These are phyloP conservation scores for Microdon myrmicae DNA, from an alignment of 2,888 invertebrate genomes.

Conservation along the genomic window DNA sequence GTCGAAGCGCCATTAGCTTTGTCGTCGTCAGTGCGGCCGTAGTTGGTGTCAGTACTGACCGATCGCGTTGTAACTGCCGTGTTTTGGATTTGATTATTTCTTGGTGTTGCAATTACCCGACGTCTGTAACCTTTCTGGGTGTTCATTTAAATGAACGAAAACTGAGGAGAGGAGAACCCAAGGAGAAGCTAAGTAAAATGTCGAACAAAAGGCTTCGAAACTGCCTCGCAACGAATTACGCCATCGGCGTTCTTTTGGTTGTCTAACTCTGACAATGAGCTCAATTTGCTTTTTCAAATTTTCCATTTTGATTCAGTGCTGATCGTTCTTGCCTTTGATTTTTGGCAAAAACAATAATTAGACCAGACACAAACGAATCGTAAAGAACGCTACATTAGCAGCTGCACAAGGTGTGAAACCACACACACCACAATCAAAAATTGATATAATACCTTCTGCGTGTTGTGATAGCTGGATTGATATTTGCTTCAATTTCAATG, in stretches of 20 bases:
- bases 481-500: too few species aligned
- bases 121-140: slow-evolving; percentile 36
- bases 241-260: slow-evolving; percentile 30
- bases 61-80: slow-evolving; percentile 21
- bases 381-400: slow-evolving; percentile 39
- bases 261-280: slow-evolving; percentile 43
- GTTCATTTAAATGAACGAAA: slow-evolving; percentile 35
- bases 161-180: slow-evolving; percentile 10
- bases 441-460: slow-evolving; percentile 3
- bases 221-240: slow-evolving; percentile 27
- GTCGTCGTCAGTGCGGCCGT: background rate
- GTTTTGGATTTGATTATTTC: slow-evolving; percentile 8
- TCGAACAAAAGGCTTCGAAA: slow-evolving; percentile 6
- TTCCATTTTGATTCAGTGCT: slow-evolving; percentile 10
- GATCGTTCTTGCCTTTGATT: slow-evolving; percentile 4
- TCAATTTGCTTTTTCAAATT: slow-evolving; percentile 31
- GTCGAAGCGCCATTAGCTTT: slow-evolving; percentile 34
- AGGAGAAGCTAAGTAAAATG: too few species aligned
- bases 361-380: slow-evolving; percentile 40
- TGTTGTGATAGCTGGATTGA: too few species aligned
- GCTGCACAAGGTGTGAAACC: slow-evolving; percentile 24
- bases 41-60: background rate
- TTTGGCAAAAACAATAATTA: slow-evolving; percentile 42
- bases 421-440: slow-evolving; percentile 20
- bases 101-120: slow-evolving; percentile 14